phyloP scores from a whole-genome alignment of 2,888 invertebrate genomes.

The Chrysina gloriosa region DNA sequence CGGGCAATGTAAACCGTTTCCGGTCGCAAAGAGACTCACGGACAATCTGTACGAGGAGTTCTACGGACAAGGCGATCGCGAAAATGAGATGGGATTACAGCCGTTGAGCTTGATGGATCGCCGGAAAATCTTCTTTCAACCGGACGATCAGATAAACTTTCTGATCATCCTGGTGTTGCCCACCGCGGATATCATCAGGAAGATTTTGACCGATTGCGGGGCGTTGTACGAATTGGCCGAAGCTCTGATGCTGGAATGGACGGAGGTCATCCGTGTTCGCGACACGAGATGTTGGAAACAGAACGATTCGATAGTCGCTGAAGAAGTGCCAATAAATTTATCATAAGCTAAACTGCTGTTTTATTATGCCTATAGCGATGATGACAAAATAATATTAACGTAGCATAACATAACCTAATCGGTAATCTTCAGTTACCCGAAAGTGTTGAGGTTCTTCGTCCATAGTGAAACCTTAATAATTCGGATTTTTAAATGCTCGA shows the following conservation, averaged over 20 bases:
- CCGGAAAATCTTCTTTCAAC: slow-evolving; percentile 68
- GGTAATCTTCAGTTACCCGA: too few species aligned
- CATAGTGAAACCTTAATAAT: too few species aligned
- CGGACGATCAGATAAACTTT: slow-evolving; percentile 74
- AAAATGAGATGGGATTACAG: slow-evolving; percentile 70
- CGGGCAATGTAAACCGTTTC: slow-evolving; percentile 71
- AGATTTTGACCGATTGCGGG: slow-evolving; percentile 67
- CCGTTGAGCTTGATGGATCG: slow-evolving; percentile 75
- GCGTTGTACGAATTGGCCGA: slow-evolving; percentile 62
- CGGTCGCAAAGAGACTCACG: slow-evolving; percentile 67
- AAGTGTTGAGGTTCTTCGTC: too few species aligned
- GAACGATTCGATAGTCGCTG: slow-evolving; percentile 64
- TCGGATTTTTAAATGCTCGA: too few species aligned
- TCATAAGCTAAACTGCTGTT: too few species aligned
- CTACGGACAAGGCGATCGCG: slow-evolving; percentile 70
- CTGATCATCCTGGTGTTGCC: slow-evolving; percentile 71
- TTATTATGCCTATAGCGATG: too few species aligned
- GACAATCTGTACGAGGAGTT: slow-evolving; percentile 67
- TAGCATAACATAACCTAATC: too few species aligned
- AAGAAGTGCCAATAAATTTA: background rate
- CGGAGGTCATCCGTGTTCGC: slow-evolving; percentile 69
- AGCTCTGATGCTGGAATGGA: slow-evolving; percentile 70
- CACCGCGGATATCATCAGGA: slow-evolving; percentile 68
- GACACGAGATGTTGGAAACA: slow-evolving; percentile 70
- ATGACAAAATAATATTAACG: too few species aligned